Evolutionary conservation across 2,113 vertebrate genomes (phyloP).

Genomic region (Fulmarus glacialis): DNA sequence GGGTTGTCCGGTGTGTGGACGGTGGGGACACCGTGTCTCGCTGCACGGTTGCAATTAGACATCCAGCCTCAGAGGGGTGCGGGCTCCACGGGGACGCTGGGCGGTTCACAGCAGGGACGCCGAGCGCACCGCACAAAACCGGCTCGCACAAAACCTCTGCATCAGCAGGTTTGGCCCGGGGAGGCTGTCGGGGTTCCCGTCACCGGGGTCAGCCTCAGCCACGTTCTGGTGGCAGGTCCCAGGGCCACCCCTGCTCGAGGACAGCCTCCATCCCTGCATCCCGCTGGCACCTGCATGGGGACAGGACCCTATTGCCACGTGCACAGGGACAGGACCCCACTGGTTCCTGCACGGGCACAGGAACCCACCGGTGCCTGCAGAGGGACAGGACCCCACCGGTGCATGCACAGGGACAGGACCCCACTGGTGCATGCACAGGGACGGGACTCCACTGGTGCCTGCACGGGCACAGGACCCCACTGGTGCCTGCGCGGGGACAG

Average conservation of each 20-base stretch:
- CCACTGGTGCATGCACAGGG: rapidly evolving
- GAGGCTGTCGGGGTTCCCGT: neutral
- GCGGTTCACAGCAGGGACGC: neutral
- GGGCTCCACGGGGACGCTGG: rapidly evolving
- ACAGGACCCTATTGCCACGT: neutral
- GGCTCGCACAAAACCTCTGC: neutral
- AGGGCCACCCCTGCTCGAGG: neutral
- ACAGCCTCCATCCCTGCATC: neutral
- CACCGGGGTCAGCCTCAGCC: neutral
- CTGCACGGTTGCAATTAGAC: neutral
- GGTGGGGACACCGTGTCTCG: rapidly evolving
- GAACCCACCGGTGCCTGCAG: neutral
- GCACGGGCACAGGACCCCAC: neutral
- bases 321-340: neutral
- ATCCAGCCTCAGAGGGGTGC: rapidly evolving
- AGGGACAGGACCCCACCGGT: neutral
- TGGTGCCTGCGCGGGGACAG: neutral
- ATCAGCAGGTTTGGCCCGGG: rapidly evolving
- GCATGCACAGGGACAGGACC: rapidly evolving
- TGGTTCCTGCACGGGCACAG: rapidly evolving
- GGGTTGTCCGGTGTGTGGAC: neutral
- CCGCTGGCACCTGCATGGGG: neutral
- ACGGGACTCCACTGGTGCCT: neutral
- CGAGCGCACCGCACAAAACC: too few species aligned
- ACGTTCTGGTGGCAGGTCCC: neutral